Evolutionary conservation across 2,797 vertebrate species (phyloP).

Genomic region (Sebastes goodei): DNA sequence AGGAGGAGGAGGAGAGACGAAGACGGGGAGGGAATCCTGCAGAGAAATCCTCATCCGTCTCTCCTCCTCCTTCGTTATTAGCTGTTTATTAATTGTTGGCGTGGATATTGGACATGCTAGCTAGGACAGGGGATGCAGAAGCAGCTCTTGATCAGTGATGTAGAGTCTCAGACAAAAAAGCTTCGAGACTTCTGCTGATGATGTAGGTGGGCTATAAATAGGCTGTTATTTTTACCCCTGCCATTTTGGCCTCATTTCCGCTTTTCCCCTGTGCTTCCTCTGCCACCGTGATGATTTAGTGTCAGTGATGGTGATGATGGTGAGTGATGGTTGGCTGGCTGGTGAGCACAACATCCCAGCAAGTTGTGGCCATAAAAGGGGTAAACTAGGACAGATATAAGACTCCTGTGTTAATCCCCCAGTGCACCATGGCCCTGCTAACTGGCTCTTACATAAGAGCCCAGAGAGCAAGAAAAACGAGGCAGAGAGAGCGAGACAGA

Average conservation of each 20-base stretch:
- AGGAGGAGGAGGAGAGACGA: conserved; percentile 44
- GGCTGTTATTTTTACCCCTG: conserved; percentile 85
- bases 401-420: conserved; percentile 77
- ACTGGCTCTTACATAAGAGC: conserved; percentile 80
- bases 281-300: conserved; percentile 67
- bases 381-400: conserved; percentile 76
- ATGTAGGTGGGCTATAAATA: conserved; percentile 86
- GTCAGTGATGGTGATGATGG: conserved; percentile 59
- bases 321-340: conserved; percentile 58
- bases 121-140: conserved; percentile 34
- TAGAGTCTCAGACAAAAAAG: conserved; percentile 70
- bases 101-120: conserved; percentile 29
- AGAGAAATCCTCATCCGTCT: conserved; percentile 55
- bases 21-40: conserved; percentile 68
- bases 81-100: conserved; percentile 50
- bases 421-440: conserved; percentile 73
- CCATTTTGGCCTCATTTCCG: conserved; percentile 85
- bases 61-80: conserved; percentile 50
- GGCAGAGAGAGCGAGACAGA: conserved; percentile 40
- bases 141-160: conserved; percentile 55
- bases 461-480: conserved; percentile 61
- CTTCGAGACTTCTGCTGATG: conserved; percentile 78
- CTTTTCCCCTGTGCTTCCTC: conserved; percentile 75
- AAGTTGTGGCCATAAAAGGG: conserved; percentile 62
- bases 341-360: conserved; percentile 41